These are phyloP conservation scores for Dolichotis patagonum DNA, from an alignment of 2,113 vertebrate genomes.

Conservation along the genomic window DNA sequence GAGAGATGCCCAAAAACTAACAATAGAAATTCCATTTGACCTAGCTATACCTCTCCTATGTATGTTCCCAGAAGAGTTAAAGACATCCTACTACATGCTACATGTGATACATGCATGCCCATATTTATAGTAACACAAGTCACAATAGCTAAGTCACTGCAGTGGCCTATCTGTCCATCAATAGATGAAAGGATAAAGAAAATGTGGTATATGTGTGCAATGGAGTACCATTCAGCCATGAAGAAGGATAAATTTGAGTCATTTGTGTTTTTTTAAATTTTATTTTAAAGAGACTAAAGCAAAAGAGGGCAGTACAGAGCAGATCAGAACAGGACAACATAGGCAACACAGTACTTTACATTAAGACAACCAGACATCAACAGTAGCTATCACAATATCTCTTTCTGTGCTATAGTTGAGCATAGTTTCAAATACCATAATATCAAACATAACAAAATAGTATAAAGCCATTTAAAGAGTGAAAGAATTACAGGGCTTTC, in stretches of 20 bases:
- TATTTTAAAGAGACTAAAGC: too few relatives aligned
- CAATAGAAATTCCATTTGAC: not conserved
- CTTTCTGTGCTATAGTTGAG: too few relatives aligned
- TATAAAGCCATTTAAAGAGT: too few relatives aligned
- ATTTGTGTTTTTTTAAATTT: too few relatives aligned
- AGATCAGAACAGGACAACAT: too few relatives aligned
- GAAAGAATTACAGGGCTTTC: too few relatives aligned
- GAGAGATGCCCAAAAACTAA: not conserved
- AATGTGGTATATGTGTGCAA: not conserved
- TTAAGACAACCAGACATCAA: too few relatives aligned
- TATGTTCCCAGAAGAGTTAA: not conserved
- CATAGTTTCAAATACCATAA: too few relatives aligned
- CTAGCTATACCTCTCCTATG: not conserved
- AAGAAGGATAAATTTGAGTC: not conserved
- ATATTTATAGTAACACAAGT: not conserved
- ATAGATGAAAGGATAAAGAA: not conserved
- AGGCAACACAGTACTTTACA: too few relatives aligned
- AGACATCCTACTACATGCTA: not conserved
- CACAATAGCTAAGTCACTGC: not conserved
- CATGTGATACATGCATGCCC: not conserved
- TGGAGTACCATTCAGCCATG: not conserved
- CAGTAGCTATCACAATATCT: too few relatives aligned
- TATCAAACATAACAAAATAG: too few relatives aligned
- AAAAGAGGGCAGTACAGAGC: too few relatives aligned
- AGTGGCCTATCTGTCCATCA: not conserved